phyloP scores from a whole-genome alignment of 2,888 invertebrate genomes.

The Dynastes grantii region DNA sequence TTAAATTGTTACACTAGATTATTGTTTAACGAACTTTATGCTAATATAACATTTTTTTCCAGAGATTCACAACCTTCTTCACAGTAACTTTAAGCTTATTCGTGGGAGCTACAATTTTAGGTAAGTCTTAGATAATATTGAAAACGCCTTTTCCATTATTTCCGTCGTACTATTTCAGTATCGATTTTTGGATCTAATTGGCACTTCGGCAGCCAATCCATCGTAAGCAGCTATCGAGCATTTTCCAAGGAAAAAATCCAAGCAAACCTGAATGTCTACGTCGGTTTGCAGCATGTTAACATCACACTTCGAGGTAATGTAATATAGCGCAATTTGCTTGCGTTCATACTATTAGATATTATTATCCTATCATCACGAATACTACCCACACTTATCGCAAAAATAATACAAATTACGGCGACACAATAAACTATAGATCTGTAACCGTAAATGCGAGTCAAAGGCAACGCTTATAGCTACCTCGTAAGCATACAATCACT shows the following conservation, averaged over 20 bases:
- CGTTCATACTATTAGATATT: not conserved
- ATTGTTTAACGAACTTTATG: not conserved
- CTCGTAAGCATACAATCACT: slow-evolving; percentile 15
- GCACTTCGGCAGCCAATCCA: slow-evolving; percentile 90
- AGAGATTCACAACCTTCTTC: slow-evolving; percentile 94
- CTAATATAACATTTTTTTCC: slow-evolving; percentile 69
- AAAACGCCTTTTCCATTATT: not conserved
- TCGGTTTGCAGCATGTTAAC: slow-evolving; percentile 95
- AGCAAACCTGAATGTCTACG: slow-evolving; percentile 92
- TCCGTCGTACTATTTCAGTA: slow-evolving; percentile 74
- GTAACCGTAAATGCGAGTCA: slow-evolving; percentile 6
- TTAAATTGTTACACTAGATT: no score
- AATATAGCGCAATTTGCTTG: not conserved
- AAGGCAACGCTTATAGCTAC: not conserved
- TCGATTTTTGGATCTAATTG: slow-evolving; percentile 93
- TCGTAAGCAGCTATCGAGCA: slow-evolving; percentile 90
- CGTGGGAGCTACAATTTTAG: slow-evolving; percentile 93
- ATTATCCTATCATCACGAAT: not conserved
- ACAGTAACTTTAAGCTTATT: slow-evolving; percentile 93
- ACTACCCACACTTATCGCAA: no score
- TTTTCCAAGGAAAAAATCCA: slow-evolving; percentile 91
- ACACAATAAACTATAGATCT: slow-evolving; percentile 1
- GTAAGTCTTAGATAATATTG: slow-evolving; percentile 74
- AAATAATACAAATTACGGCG: not conserved
- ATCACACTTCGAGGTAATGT: slow-evolving; percentile 89